These are phyloP conservation scores for Myrmecobius fasciatus DNA, from an alignment of 2,113 vertebrate species.

Conservation along the genomic window DNA sequence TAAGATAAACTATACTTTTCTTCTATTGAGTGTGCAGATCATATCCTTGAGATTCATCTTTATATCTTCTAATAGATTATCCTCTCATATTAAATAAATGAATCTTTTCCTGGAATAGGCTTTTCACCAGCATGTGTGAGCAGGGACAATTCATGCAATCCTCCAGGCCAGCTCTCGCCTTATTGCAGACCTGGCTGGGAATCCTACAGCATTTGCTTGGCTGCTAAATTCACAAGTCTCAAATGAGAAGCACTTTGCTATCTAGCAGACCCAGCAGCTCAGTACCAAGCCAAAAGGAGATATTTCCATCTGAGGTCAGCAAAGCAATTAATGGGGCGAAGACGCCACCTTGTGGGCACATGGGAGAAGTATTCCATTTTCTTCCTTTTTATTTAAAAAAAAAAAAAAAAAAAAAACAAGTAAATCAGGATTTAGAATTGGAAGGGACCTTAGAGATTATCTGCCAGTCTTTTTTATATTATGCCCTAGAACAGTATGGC, in stretches of 20 bases:
- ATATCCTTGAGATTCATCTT: neutral
- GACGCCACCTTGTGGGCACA: constrained; percentile 57
- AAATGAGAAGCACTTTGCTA: neutral
- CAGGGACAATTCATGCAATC: neutral
- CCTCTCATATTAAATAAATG: neutral
- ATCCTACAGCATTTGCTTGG: neutral
- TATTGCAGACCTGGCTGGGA: neutral
- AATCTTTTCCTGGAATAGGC: neutral
- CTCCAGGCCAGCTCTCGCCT: neutral
- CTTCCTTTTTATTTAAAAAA: neutral
- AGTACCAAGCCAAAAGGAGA: neutral
- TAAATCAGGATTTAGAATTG: neutral
- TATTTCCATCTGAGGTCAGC: neutral
- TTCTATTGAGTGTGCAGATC: neutral
- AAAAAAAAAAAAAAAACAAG: neutral
- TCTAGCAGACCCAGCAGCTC: neutral
- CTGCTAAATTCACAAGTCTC: neutral
- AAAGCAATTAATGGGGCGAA: constrained; percentile 36
- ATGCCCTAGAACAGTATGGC: neutral
- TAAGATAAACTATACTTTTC: neutral
- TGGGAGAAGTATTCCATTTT: constrained; percentile 27
- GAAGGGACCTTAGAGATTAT: neutral
- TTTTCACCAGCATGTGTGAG: neutral
- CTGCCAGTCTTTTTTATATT: neutral
- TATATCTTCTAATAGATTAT: constrained; percentile 22